Base-by-base conservation (phyloP, 2,888 invertebrate genomes). In the Ptychoptera albimana region DNA sequence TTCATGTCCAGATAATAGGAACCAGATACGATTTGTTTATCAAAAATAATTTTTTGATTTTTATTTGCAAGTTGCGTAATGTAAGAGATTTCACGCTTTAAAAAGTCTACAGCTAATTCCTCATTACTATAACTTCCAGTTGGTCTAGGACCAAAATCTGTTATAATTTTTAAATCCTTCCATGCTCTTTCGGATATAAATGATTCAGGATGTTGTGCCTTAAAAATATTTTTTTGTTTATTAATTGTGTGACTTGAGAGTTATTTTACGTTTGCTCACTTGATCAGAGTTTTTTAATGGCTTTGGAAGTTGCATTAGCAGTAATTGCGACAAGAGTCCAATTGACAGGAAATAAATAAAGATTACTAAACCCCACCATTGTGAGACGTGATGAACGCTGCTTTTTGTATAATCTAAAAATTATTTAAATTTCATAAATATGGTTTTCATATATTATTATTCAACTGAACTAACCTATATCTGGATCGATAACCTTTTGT, bases 71-170 rank as follows among this genome's bases (percentile, higher is more conserved):
- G 60, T 49, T 67, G 64, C 47, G 70, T 69, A 42, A 76, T 69
- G 39, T 58, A 57, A 37, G 66, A 60, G 51, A 77, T 68, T 53
- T 75, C 73, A 44, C 62, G 57, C 53, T 70, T 69, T 45, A 82
- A 60, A 57, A 73, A 72, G 51, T 73, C 68, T 37, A 80, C 75
- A 7, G 80, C 75, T 34, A 72, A 51, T 40, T 82, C 74, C 68
- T 91, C 89, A 67, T 86, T 88, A 60, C 79, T 84, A 54, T 82
- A 74, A 59, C 84, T 83, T 36, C 91, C 91, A 12, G 74, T 72
- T 32, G 69, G 73, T 57, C 77, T 58, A 0, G 78, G 74, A 0
- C 78, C 79, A 45, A 77, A 68, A 37, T 68, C 60, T 11, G 77
- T 76, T 50, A 78, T 64, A 54, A 74, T 73, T 51, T 72, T 69